Conservation (phyloP, 2,888 invertebrate genomes). For the Alcis repandata region DNA sequence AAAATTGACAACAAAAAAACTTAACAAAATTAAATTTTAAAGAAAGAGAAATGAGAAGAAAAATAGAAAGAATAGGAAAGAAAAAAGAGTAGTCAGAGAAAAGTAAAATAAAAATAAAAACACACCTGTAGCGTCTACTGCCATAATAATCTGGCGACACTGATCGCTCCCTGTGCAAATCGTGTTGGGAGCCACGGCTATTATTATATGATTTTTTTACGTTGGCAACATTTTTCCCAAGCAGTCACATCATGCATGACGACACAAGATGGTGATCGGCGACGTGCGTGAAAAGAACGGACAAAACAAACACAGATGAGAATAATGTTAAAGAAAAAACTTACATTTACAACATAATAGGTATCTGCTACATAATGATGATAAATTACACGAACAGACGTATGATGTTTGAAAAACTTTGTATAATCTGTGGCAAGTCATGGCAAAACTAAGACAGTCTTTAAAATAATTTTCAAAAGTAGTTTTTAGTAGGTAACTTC, state of each 20-base stretch:
- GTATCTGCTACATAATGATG: not conserved
- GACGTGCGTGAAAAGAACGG: conserved; percentile 57
- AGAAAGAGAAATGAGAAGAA: not conserved
- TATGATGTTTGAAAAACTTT: not conserved
- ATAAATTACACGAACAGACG: conserved; percentile 3
- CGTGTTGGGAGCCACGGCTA: conserved; percentile 92
- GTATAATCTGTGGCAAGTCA: conserved; percentile 19
- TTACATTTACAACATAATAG: not conserved
- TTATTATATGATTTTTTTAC: conserved; percentile 42
- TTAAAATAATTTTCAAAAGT: too few relatives aligned
- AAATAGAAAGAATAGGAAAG: not conserved
- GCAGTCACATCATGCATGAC: conserved; percentile 79
- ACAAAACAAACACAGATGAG: conserved; percentile 43
- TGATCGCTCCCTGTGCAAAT: conserved; percentile 89
- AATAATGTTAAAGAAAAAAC: conserved; percentile 36
- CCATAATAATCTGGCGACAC: conserved; percentile 91
- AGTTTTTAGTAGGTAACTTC: too few relatives aligned
- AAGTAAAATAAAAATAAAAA: conserved; percentile 47
- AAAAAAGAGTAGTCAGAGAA: conserved; percentile 15
- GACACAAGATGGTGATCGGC: conserved; percentile 72
- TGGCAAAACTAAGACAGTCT: too few relatives aligned
- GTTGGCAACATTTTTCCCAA: conserved; percentile 56
- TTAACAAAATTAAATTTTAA: conserved; percentile 15
- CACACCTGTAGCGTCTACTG: conserved; percentile 92
- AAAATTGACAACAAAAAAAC: not conserved